These are phyloP conservation scores for Caenorhabditis inopinata DNA, from an alignment of 1,140 invertebrate species.

Conservation along the genomic window DNA sequence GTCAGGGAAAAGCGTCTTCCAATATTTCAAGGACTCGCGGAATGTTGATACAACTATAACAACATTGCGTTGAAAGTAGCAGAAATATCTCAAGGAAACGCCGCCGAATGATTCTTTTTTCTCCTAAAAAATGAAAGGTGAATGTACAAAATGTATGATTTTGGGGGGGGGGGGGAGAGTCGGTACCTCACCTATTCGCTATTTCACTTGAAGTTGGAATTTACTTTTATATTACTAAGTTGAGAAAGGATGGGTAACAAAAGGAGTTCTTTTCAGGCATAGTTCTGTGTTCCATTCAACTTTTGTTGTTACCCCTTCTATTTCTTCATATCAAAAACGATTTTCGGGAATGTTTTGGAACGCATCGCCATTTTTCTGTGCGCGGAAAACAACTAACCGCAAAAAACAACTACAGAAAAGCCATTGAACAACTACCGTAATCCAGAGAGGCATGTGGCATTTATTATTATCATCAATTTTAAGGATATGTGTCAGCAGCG, in stretches of 20 bases:
- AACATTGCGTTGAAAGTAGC: not conserved
- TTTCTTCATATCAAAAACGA: not conserved
- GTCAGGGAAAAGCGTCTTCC: not conserved
- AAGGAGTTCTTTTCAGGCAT: not conserved
- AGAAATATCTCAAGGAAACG: not conserved
- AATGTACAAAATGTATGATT: not conserved
- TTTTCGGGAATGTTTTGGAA: not conserved
- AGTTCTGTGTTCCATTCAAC: not conserved
- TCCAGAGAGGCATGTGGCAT: not conserved
- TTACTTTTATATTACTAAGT: conserved; percentile 17
- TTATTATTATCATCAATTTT: conserved; percentile 33
- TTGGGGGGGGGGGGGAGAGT: not conserved
- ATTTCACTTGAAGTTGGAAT: not conserved
- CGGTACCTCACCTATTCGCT: not conserved
- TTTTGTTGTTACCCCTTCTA: not conserved
- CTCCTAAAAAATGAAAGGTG: not conserved
- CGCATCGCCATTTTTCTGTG: too few species aligned
- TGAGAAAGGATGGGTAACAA: not conserved
- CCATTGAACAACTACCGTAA: not conserved
- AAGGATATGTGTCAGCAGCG: not conserved
- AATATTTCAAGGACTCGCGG: not conserved
- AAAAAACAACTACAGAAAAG: not conserved
- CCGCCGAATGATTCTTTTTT: not conserved
- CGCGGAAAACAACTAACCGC: not conserved
- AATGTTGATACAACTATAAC: not conserved